Conservation (phyloP, 2,113 vertebrate species). For the Isichthys henryi region DNA sequence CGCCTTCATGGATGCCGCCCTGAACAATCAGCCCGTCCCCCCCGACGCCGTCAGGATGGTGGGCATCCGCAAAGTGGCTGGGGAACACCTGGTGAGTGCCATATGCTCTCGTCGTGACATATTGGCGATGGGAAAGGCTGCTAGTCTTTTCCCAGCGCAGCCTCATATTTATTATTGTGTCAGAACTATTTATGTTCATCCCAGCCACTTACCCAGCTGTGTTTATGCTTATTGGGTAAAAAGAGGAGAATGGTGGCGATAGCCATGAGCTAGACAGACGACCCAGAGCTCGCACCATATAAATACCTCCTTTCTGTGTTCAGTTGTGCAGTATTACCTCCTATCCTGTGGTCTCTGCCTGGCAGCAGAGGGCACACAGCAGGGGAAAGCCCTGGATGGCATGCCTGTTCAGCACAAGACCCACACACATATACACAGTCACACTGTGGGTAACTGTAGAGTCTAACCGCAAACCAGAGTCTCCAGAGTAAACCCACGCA, state of each 20-base stretch:
- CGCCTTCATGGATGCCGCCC: constrained; percentile 71
- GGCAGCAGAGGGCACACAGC: background rate
- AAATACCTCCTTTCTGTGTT: background rate
- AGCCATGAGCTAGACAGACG: background rate
- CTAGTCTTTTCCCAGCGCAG: background rate
- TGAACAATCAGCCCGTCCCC: constrained; percentile 83
- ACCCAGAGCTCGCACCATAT: background rate
- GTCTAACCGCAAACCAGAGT: background rate
- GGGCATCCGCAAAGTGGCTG: constrained; percentile 84
- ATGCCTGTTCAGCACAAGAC: background rate
- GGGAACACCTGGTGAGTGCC: constrained; percentile 82
- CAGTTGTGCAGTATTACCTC: background rate
- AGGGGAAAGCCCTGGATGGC: background rate
- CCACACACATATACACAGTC: background rate
- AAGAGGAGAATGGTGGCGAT: background rate
- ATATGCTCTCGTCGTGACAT: background rate
- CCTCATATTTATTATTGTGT: background rate
- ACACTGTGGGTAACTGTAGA: background rate
- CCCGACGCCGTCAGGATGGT: constrained; percentile 92
- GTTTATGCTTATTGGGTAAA: background rate
- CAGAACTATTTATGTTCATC: background rate
- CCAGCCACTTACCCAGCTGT: background rate
- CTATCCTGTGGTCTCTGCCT: background rate
- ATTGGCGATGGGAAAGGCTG: background rate
- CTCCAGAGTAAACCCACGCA: background rate